Base-by-base conservation (phyloP, 2,113 vertebrate species). In the Edolisoma coerulescens region DNA sequence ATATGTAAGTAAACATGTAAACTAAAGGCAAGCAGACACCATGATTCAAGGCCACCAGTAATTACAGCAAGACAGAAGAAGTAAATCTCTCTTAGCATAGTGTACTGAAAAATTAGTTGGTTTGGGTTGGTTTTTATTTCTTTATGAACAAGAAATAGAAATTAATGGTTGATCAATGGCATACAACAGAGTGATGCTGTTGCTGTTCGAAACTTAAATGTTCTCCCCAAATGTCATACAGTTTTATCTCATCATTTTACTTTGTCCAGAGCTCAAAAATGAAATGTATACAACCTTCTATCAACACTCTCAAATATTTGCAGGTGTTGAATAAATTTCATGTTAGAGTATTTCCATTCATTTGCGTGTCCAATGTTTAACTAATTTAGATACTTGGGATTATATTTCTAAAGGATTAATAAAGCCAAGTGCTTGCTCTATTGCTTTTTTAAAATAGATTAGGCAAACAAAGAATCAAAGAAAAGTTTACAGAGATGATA, bases 101-200 rank as follows among this genome's bases (percentile, higher is more conserved):
- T 41, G 9, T 27, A n/a, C 14, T 49, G 21, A 91, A n/a, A 91
- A 89, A 61, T 76, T 44, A 50, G 3, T 32, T 16, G 3, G 2
- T 49, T 63, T 41, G 14, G 2, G 0, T 13, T 49, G 11, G 3
- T 17, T 22, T 7, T 61, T 50, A 39, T 56, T 49, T 6, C 3
- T 71, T 54, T 41, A 35, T 70, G 33, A 83, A 47, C 11, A 70
- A 6, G 7, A 27, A 1, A 1, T 42, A n/a, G 18, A 28, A 83
- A 63, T 20, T 42, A 32, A 20, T 54, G 3, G 6, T 12, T n/a
- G 16, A 57, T 37, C 28, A 76, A 21, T 30, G 44, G 3, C 8
- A 10, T n/a, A 42, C 4, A 64, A 60, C 2, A 54, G 32, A 59
- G 10, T 23, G 6, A 35, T 77, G 10, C 0, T 84, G 7, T 17